phyloP scores from a whole-genome alignment of 1,140 invertebrate species.

The Drosophila bocqueti region DNA sequence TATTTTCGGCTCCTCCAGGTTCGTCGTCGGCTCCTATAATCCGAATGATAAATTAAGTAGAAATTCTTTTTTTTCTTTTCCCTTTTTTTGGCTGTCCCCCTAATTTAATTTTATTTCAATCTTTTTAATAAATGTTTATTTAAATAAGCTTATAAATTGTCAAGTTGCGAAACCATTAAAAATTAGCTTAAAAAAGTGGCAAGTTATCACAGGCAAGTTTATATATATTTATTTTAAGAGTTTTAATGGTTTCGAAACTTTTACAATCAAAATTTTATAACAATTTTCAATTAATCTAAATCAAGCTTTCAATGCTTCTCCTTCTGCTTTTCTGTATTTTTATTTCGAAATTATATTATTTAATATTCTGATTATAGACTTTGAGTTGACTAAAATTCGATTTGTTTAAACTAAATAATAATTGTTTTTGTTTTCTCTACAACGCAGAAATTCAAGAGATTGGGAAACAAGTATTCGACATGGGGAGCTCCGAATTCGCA shows the following conservation, averaged over 20 bases:
- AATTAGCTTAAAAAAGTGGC: no score
- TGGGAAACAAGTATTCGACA: not conserved
- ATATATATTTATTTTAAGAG: no score
- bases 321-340: not conserved
- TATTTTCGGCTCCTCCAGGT: not conserved
- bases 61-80: no score
- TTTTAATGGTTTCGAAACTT: not conserved
- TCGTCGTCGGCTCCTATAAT: not conserved
- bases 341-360: not conserved
- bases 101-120: not conserved
- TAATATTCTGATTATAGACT: not conserved
- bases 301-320: not conserved
- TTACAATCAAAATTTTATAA: not conserved
- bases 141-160: no score
- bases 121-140: no score
- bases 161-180: no score
- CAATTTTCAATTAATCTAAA: not conserved
- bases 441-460: not conserved
- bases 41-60: not conserved
- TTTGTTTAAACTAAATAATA: not conserved
- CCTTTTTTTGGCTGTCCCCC: not conserved
- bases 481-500: not conserved
- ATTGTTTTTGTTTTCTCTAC: not conserved
- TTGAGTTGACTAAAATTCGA: not conserved
- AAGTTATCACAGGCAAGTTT: no score